A percentile compares a stretch with the other conserved stretches of the same genome.
Conservation (phyloP, 2,888 invertebrate species). For the Archips crataeganus region DNA sequence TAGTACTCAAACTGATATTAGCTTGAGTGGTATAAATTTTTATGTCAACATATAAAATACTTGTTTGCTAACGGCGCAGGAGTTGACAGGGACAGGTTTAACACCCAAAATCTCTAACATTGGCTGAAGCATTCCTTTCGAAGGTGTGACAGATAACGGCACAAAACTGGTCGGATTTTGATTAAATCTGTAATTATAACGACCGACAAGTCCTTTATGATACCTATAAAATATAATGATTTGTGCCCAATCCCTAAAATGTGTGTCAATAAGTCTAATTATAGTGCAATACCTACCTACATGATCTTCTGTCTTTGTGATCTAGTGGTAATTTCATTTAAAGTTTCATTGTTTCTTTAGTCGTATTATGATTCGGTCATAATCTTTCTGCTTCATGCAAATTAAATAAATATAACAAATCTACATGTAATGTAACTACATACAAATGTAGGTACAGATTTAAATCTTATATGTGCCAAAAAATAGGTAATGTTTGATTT, state of each 20-base stretch:
- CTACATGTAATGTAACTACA: no score
- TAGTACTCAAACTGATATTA: not conserved
- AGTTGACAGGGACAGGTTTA: not conserved
- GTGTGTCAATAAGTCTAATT: not conserved
- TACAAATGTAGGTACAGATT: no score
- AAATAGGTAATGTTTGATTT: no score
- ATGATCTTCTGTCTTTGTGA: no score
- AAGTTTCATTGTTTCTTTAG: no score
- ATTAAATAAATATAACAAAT: no score
- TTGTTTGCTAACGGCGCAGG: not conserved
- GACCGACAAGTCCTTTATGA: not conserved
- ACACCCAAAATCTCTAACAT: not conserved
- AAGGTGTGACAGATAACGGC: not conserved
- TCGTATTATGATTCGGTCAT: no score
- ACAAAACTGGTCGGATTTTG: conserved; percentile 6
- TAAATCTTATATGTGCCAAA: no score
- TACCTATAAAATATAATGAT: not conserved
- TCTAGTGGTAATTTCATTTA: no score
- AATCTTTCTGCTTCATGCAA: no score
- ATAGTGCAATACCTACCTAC: no score
- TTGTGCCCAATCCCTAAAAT: not conserved
- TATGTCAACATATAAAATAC: not conserved
- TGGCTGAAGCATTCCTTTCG: not conserved
- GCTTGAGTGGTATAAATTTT: not conserved
- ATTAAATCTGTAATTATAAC: not conserved